A percentile compares a stretch with the other conserved stretches of the same genome.
phyloP scores from a whole-genome alignment of 2,888 invertebrate genomes.

The Ferrisia virgata region DNA sequence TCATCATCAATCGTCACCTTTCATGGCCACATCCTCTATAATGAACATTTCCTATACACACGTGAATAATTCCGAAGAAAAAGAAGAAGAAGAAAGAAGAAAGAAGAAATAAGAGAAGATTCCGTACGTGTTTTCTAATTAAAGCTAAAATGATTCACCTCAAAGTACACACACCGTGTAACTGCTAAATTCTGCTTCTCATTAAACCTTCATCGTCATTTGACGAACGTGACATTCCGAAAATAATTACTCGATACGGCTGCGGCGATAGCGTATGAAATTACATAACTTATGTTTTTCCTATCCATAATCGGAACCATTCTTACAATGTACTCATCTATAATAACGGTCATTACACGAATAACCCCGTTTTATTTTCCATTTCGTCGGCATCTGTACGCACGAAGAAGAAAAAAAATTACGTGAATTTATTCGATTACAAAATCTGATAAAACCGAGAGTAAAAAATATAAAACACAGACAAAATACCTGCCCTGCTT shows the following conservation, averaged over 20 bases:
- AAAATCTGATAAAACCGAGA: neutral
- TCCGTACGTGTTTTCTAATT: constrained; percentile 4
- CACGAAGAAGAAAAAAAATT: neutral
- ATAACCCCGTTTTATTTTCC: neutral
- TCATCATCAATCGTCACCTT: neutral
- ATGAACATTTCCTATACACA: constrained; percentile 15
- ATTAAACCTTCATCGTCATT: constrained; percentile 33
- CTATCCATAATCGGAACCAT: neutral
- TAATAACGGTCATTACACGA: constrained; percentile 4
- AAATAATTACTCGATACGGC: neutral
- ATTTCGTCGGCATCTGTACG: neutral
- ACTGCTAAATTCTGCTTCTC: neutral
- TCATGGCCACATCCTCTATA: neutral
- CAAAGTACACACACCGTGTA: neutral
- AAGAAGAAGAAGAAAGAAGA: too few species aligned
- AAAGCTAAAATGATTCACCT: neutral
- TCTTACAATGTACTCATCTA: neutral
- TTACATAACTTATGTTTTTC: neutral
- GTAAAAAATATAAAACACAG: neutral
- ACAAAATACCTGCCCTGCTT: too few species aligned
- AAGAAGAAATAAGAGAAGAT: too few species aligned
- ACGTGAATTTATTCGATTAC: neutral
- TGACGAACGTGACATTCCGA: constrained; percentile 34
- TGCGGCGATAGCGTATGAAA: neutral
- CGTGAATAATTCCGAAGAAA: neutral